Evolutionary conservation across 53 echinoderm and acorn worm species (phyloP).

Genomic region (Crossaster papposus): DNA sequence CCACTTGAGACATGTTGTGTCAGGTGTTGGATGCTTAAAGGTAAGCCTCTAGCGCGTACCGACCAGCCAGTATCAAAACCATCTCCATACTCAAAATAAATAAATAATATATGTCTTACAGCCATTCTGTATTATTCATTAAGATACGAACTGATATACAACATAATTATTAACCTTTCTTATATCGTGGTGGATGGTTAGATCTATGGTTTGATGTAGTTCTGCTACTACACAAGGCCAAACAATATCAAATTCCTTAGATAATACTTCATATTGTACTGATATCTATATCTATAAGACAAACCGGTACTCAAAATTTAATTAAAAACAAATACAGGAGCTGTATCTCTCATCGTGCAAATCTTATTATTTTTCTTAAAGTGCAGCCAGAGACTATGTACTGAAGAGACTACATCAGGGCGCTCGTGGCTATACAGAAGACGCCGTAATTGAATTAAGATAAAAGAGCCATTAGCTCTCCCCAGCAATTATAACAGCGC

Average conservation of each 20-base stretch:
- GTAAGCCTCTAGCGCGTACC: not conserved
- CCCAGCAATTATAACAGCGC: conserved; percentile 1
- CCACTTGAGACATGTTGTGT: conserved; percentile 36
- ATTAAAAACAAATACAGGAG: not conserved
- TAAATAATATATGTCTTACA: not conserved
- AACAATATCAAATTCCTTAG: not conserved
- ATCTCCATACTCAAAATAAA: not conserved
- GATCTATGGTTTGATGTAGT: not conserved
- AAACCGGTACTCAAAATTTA: not conserved
- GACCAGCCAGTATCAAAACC: not conserved
- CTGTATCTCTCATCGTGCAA: not conserved
- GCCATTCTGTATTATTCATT: not conserved
- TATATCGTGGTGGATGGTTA: not conserved
- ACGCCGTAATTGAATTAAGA: conserved; percentile 6
- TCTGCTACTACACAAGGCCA: not conserved
- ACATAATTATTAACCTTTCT: not conserved
- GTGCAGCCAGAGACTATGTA: not conserved
- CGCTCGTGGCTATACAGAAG: not conserved
- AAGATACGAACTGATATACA: not conserved
- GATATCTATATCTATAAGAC: not conserved
- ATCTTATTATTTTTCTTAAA: not conserved
- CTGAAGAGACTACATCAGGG: not conserved
- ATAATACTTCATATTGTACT: not conserved
- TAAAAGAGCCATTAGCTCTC: not conserved
- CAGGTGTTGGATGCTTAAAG: conserved; percentile 24